Evolutionary conservation across 2,888 invertebrate genomes (phyloP).

Genomic region (Drosophila rubida): DNA sequence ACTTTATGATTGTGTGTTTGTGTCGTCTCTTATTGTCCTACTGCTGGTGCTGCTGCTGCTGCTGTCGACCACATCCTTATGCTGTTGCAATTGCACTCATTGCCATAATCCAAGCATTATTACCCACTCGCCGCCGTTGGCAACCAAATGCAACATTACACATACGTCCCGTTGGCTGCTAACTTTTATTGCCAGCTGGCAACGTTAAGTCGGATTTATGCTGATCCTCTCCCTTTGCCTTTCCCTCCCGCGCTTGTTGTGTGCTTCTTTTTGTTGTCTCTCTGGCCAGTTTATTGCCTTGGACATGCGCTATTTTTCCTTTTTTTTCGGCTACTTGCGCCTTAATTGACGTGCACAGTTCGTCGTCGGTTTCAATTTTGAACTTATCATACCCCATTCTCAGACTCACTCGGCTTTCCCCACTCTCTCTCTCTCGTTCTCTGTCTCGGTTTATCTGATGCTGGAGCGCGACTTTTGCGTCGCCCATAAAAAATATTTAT

Average conservation of each 20-base stretch:
- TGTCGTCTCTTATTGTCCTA: conserved; percentile 2
- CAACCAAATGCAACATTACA: conserved; percentile 48
- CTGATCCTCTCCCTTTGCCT: conserved; percentile 52
- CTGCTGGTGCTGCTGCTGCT: conserved; percentile 7
- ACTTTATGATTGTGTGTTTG: conserved; percentile 45
- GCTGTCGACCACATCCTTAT: conserved; percentile 45
- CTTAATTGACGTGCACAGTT: conserved; percentile 67
- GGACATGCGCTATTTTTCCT: conserved; percentile 13
- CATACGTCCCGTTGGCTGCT: conserved; percentile 45
- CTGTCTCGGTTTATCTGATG: not conserved
- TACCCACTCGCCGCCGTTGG: conserved; percentile 44
- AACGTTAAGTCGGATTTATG: conserved; percentile 78
- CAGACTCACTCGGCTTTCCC: not conserved
- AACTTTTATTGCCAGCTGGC: conserved; percentile 61
- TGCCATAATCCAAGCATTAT: conserved; percentile 57
- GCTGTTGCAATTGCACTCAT: conserved; percentile 38
- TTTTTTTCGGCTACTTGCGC: conserved; percentile 26
- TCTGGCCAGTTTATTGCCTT: conserved; percentile 50
- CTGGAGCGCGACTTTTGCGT: conserved; percentile 11
- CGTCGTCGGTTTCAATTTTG: conserved; percentile 55
- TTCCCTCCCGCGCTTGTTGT: conserved; percentile 1
- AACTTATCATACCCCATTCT: conserved; percentile 43
- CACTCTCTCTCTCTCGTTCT: not conserved
- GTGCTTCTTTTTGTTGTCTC: conserved; percentile 12
- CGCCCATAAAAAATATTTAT: conserved; percentile 47